Conservation (phyloP, 2,888 invertebrate genomes). For the Campoplex nolae region DNA sequence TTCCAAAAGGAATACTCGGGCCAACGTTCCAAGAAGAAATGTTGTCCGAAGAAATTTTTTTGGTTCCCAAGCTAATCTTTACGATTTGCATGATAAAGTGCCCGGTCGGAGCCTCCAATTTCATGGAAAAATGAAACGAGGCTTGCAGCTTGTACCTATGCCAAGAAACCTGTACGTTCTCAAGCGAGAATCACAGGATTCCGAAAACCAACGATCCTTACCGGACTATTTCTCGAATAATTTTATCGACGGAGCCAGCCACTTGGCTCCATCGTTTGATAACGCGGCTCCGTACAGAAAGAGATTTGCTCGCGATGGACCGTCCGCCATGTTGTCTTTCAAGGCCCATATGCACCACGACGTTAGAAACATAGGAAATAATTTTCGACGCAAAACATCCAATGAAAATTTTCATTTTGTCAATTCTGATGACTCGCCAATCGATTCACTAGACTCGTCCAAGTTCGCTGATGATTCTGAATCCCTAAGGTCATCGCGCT, state of each 20-base stretch:
- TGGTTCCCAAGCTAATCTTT: background rate
- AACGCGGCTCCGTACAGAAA: constrained; percentile 33
- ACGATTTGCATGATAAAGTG: constrained; percentile 35
- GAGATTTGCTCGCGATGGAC: constrained; percentile 52
- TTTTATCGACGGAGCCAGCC: constrained; percentile 21
- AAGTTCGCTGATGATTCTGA: constrained; percentile 17
- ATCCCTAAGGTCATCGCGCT: constrained; percentile 1
- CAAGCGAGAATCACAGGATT: constrained; percentile 46
- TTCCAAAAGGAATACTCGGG: background rate
- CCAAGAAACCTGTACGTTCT: constrained; percentile 70
- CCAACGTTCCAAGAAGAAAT: background rate
- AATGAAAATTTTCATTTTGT: constrained; percentile 36
- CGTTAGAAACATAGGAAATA: constrained; percentile 72
- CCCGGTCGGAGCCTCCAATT: constrained; percentile 42
- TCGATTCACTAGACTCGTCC: constrained; percentile 18
- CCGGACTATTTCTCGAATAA: constrained; percentile 28
- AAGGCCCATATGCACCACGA: constrained; percentile 75
- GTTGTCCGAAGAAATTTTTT: background rate
- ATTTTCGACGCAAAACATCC: constrained; percentile 60
- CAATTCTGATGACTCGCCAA: background rate
- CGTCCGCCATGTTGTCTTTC: constrained; percentile 72
- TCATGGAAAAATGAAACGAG: constrained; percentile 64
- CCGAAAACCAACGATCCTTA: background rate
- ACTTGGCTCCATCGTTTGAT: constrained; percentile 33
- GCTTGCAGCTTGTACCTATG: constrained; percentile 69